phyloP scores from a whole-genome alignment of 30 jellyfish, hydroid and myxozoan species.

The Chrysaora quinquecirrha region DNA sequence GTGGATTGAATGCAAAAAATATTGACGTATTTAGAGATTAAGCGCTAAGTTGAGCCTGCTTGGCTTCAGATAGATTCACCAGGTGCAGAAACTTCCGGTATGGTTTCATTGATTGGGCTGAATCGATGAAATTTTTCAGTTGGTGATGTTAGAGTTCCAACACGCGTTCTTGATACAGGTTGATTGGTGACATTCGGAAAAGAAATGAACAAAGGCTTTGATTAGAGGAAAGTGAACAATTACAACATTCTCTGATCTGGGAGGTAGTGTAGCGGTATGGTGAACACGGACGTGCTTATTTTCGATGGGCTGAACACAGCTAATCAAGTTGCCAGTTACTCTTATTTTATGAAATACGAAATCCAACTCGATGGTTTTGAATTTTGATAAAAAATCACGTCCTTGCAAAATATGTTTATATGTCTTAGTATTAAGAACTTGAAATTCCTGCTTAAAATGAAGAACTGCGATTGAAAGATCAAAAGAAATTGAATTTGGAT shows the following conservation, averaged over 20 bases:
- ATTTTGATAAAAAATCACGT: background rate
- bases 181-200: background rate
- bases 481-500: background rate
- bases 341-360: background rate
- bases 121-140: background rate
- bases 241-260: no score
- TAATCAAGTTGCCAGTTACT: background rate
- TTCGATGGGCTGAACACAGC: background rate
- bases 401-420: background rate
- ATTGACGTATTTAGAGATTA: background rate
- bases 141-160: background rate
- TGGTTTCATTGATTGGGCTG: background rate
- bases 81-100: background rate
- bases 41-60: background rate
- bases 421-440: no score
- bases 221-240: background rate
- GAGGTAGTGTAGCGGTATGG: no score
- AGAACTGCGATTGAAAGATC: background rate
- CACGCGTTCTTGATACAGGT: background rate
- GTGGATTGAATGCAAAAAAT: background rate
- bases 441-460: no score
- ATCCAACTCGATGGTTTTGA: background rate
- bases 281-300: no score
- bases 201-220: background rate
- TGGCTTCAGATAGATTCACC: background rate